Percentiles rank a stretch among this genome's conserved stretches.
Conservation (phyloP, 30 jellyfish, hydroid and myxozoan species). For the Calvadosia cruxmelitensis region DNA sequence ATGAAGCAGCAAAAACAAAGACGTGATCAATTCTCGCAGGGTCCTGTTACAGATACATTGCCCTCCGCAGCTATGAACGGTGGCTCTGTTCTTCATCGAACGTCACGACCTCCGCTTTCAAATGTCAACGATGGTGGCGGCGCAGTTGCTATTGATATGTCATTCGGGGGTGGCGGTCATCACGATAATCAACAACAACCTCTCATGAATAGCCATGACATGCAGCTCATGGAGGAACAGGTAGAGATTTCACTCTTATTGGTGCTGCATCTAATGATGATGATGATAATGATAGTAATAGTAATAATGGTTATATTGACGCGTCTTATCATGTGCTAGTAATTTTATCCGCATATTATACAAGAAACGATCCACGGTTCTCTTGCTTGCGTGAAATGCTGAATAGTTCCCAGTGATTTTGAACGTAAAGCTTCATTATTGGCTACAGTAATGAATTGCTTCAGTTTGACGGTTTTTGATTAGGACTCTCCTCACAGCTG, state of each 20-base stretch:
- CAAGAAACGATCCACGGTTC: too few relatives aligned
- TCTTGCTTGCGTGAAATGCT: too few relatives aligned
- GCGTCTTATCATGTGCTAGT: too few relatives aligned
- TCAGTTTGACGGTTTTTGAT: too few relatives aligned
- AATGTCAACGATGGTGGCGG: background rate
- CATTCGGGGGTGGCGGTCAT: background rate
- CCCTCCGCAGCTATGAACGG: slow-evolving; percentile 76
- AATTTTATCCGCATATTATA: too few relatives aligned
- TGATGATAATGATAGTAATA: background rate
- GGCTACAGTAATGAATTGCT: too few relatives aligned
- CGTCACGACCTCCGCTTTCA: background rate
- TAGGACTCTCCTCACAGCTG: too few relatives aligned
- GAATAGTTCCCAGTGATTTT: too few relatives aligned
- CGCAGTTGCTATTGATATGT: background rate
- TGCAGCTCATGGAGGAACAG: slow-evolving; percentile 63
- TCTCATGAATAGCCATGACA: slow-evolving; percentile 12
- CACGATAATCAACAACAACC: slow-evolving; percentile 21
- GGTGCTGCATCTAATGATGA: background rate
- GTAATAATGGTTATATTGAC: background rate
- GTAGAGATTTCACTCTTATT: slow-evolving; percentile 5
- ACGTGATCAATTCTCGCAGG: slow-evolving; percentile 91
- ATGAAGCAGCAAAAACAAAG: slow-evolving; percentile 93
- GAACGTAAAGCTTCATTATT: too few relatives aligned
- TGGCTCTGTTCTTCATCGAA: slow-evolving; percentile 21
- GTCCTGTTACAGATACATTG: slow-evolving; percentile 79